Evolutionary conservation across 2,113 vertebrate species (phyloP).

Genomic region (Lamprologus sp.): DNA sequence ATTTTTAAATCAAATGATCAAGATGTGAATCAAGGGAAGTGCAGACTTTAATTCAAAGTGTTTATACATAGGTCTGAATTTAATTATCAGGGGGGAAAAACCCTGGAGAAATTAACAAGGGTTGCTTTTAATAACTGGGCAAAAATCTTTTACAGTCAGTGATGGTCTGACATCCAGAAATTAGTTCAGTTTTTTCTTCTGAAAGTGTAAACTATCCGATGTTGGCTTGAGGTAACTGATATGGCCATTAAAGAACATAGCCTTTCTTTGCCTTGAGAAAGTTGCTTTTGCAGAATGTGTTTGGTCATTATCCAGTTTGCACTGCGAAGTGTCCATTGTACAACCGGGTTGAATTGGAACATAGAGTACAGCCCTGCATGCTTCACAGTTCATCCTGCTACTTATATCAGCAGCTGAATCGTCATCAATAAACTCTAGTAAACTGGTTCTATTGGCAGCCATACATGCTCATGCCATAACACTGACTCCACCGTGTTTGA

Average conservation of each 20-base stretch:
- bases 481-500: neutral
- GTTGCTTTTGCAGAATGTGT: neutral
- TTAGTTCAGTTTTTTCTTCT: neutral
- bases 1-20: neutral
- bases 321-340: neutral
- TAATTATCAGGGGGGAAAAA: neutral
- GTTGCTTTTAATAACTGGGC: neutral
- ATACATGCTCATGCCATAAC: accelerated
- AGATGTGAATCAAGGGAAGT: neutral
- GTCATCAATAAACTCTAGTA: neutral
- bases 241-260: neutral
- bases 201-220: neutral
- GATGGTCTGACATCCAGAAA: neutral
- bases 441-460: neutral
- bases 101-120: neutral
- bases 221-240: neutral
- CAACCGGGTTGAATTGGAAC: neutral
- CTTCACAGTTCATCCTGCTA: neutral
- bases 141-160: neutral
- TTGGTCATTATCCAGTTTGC: neutral
- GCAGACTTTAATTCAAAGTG: neutral
- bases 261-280: neutral
- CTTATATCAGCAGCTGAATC: neutral
- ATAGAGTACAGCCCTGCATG: neutral
- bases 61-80: neutral